Conservation (phyloP, 64 coral and sea anemone species). For the Pocillopora damicornis region DNA sequence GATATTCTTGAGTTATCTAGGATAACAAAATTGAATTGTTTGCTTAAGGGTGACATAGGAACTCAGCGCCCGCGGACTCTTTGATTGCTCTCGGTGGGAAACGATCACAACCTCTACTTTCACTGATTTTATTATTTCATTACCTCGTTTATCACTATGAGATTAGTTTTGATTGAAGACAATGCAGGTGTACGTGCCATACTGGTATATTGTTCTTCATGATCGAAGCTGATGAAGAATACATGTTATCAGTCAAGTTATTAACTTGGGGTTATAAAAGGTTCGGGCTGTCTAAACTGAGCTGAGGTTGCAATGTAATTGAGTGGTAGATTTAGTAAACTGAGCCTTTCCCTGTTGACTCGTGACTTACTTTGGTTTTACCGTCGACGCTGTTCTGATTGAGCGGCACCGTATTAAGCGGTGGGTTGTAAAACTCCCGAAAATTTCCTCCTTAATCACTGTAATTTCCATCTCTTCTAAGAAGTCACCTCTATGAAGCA, state of each 20-base stretch:
- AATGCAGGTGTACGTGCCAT: background rate
- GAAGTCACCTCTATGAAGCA: too few species aligned
- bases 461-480: too few species aligned
- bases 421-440: too few species aligned
- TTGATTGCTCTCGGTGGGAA: slow-evolving; percentile 28
- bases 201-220: background rate
- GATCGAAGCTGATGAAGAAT: slow-evolving; percentile 17
- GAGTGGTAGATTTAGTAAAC: too few species aligned
- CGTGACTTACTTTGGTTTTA: too few species aligned
- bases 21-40: slow-evolving; percentile 1
- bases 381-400: too few species aligned
- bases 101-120: slow-evolving; percentile 15
- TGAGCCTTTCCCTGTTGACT: too few species aligned
- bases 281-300: too few species aligned
- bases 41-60: slow-evolving; percentile 28
- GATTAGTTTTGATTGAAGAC: slow-evolving; percentile 7
- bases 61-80: slow-evolving; percentile 17
- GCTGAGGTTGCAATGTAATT: too few species aligned
- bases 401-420: too few species aligned
- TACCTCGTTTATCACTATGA: slow-evolving; percentile 4
- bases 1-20: background rate
- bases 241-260: background rate
- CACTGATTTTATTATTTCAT: background rate
- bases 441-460: too few species aligned
- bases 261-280: too few species aligned